Evolutionary conservation across 2,888 invertebrate genomes (phyloP), one percentile per base, ranked within the genome.

Genomic region (Portevinia maculata): DNA sequence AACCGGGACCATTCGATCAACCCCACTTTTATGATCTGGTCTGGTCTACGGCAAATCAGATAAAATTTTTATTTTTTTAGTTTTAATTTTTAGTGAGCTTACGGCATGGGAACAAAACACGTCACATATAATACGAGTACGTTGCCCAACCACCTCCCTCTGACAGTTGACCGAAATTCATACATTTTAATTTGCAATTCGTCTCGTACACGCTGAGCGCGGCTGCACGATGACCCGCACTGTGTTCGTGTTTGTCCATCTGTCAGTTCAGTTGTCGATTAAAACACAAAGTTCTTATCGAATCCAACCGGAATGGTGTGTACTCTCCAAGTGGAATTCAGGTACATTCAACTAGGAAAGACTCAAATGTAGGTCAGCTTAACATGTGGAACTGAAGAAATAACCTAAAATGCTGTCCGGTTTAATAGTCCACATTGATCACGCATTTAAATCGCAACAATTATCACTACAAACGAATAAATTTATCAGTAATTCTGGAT

Each of bases 141-240:
- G 6, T 34, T 62, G 15, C n/a, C n/a, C n/a, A n/a, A n/a, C n/a
- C n/a, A n/a, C 30, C 55, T 53, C 44, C 39, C 8, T 62, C 13
- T 37, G 46, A 65, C 44, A 78, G 52, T 71, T 78, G 78, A 57
- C 71, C 57, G 71, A 78, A 39, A 78, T 65, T 71, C 44, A 64
- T 55, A 44, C 11, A 15, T 44, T 50, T 50, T 39, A 30, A 71
- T 59, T 78, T 52, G 71, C 57, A 59, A 71, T 50, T 46, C 78
- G 57, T 78, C 37, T 76, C 41, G 7, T 8, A 15, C 39, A 39
- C 13, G 13, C 44, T 46, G 60, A 41, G 50, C 5, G 5, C 24
- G 2, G 24, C 24, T 37, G 21, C 17, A 32, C 39, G 28, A 28
- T 46, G 15, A 28, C 37, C 53, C n/a, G n/a, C n/a, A 13, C n/a